Percentiles rank a stretch among this genome's conserved stretches.
These are phyloP conservation scores for Arge pagana DNA, from an alignment of 2,888 invertebrate genomes.

Conservation along the genomic window DNA sequence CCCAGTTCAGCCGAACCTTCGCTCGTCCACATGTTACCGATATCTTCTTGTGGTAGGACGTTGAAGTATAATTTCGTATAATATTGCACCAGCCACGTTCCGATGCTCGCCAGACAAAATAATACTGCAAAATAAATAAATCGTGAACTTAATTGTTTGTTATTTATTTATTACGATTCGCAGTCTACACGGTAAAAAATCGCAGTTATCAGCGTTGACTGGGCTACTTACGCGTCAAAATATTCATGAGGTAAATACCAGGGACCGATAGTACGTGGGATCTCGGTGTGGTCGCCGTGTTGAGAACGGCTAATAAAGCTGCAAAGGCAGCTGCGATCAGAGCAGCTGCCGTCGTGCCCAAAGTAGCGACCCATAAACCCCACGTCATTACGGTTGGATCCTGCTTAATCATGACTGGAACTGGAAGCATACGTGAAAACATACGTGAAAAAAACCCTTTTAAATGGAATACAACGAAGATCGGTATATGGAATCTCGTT, in stretches of 20 bases:
- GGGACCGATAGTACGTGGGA: constrained; percentile 69
- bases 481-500: neutral
- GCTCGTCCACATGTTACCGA: constrained; percentile 81
- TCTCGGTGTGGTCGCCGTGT: constrained; percentile 76
- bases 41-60: constrained; percentile 80
- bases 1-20: constrained; percentile 81
- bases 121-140: constrained; percentile 65
- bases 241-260: constrained; percentile 79
- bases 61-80: constrained; percentile 80
- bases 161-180: neutral
- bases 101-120: constrained; percentile 74
- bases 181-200: no score
- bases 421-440: constrained; percentile 56
- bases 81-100: constrained; percentile 85
- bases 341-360: constrained; percentile 71
- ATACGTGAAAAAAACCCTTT: constrained; percentile 28
- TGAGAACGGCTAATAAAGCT: constrained; percentile 77
- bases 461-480: constrained; percentile 15
- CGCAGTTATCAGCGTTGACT: neutral
- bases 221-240: constrained; percentile 69
- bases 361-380: constrained; percentile 77
- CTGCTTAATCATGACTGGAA: constrained; percentile 66
- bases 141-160: neutral
- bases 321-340: constrained; percentile 72
- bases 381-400: constrained; percentile 70